Conservation (phyloP, 2,888 invertebrate genomes). For the Microctonus hyperodae region DNA sequence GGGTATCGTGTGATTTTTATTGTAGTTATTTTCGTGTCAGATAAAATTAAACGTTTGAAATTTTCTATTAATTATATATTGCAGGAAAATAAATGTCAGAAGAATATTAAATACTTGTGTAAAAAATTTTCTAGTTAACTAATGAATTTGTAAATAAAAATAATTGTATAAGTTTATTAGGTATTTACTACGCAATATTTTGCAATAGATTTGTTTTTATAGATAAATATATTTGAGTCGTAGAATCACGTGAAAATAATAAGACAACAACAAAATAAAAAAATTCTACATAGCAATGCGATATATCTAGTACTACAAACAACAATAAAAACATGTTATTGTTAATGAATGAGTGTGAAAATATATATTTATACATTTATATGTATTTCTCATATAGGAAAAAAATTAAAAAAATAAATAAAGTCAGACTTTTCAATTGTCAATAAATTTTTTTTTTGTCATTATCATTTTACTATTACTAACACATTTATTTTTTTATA, state of each 20-base stretch:
- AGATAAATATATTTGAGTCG: no score
- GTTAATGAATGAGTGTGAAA: not conserved
- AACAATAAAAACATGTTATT: not conserved
- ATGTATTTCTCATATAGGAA: not conserved
- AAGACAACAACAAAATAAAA: not conserved
- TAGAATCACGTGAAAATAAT: not conserved
- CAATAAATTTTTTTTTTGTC: not conserved
- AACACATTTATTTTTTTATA: not conserved
- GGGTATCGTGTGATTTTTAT: no score
- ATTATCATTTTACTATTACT: not conserved
- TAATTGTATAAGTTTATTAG: not conserved
- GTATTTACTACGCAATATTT: not conserved
- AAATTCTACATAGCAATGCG: not conserved
- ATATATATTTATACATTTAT: no score
- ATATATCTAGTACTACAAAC: not conserved
- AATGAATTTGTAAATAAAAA: not conserved
- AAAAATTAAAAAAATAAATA: not conserved
- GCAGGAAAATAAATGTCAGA: no score
- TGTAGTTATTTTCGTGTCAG: no score
- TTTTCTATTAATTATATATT: no score
- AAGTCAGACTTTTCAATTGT: not conserved
- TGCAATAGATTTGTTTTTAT: not conserved
- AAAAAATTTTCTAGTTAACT: conserved; percentile 9
- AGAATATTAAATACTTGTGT: not conserved
- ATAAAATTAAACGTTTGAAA: not conserved